Evolutionary conservation across 2,113 vertebrate species (phyloP).

Genomic region (Lophochroa leadbeateri): DNA sequence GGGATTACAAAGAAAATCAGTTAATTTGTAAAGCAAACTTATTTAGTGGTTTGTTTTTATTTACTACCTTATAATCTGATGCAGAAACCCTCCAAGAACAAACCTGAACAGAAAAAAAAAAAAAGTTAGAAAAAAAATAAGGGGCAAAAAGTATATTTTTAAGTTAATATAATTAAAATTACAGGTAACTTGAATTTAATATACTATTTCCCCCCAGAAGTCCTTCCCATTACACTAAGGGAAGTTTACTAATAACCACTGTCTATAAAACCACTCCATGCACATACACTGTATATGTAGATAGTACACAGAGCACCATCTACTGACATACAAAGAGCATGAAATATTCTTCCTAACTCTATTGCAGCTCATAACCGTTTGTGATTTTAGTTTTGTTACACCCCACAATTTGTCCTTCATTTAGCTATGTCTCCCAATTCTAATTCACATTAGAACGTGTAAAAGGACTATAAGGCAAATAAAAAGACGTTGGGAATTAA

Average conservation of each 20-base stretch:
- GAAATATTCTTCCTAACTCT: neutral
- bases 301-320: neutral
- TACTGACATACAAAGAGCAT: neutral
- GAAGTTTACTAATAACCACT: neutral
- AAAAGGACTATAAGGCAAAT: neutral
- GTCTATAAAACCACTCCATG: neutral
- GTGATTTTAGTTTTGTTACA: neutral
- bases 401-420: neutral
- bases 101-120: neutral
- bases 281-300: neutral
- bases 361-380: neutral
- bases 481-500: neutral
- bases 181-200: neutral
- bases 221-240: neutral
- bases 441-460: neutral
- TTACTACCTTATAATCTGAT: neutral
- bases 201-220: neutral
- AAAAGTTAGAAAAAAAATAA: neutral
- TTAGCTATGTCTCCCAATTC: neutral
- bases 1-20: neutral
- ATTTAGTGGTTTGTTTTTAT: neutral
- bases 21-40: neutral
- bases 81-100: neutral
- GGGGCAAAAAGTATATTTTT: neutral
- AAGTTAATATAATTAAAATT: neutral